Percentiles rank a stretch among this genome's conserved stretches.
phyloP scores from a whole-genome alignment of 2,888 invertebrate species.

The Dryomyza anilis region DNA sequence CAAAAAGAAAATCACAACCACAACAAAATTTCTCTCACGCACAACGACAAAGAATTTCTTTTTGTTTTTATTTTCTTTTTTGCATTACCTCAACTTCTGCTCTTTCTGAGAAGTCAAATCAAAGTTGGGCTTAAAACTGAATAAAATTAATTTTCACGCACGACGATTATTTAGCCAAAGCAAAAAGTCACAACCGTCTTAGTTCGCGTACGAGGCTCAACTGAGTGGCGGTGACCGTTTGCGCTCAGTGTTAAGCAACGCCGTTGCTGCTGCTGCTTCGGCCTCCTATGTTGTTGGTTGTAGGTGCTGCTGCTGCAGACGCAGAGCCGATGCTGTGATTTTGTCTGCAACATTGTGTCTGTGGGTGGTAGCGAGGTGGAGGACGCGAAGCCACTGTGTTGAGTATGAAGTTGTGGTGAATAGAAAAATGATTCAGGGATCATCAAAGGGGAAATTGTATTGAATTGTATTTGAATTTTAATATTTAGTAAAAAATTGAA shows the following conservation, averaged over 20 bases:
- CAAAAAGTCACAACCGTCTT: conserved; percentile 27
- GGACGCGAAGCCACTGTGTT: background rate
- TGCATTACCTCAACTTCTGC: too few relatives aligned
- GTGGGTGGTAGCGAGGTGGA: background rate
- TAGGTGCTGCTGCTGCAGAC: background rate
- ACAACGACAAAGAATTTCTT: background rate
- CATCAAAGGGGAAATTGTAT: too few relatives aligned
- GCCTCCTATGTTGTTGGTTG: background rate
- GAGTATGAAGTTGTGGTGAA: conserved; percentile 3
- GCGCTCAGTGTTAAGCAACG: conserved; percentile 31
- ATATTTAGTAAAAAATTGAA: too few relatives aligned
- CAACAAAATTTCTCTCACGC: conserved; percentile 10
- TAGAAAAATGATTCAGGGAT: too few relatives aligned
- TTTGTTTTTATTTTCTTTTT: too few relatives aligned
- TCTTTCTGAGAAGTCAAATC: too few relatives aligned
- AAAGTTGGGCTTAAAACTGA: background rate
- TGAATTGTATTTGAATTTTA: too few relatives aligned
- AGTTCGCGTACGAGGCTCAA: conserved; percentile 36
- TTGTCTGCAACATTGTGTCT: background rate
- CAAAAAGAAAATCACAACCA: background rate
- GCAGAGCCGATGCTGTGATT: background rate
- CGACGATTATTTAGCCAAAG: too few relatives aligned
- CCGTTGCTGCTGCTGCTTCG: background rate
- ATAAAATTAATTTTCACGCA: background rate
- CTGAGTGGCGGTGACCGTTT: conserved; percentile 36